Evolutionary conservation across 2,888 invertebrate species (phyloP).

Genomic region (Pachycephus smyrnensis): DNA sequence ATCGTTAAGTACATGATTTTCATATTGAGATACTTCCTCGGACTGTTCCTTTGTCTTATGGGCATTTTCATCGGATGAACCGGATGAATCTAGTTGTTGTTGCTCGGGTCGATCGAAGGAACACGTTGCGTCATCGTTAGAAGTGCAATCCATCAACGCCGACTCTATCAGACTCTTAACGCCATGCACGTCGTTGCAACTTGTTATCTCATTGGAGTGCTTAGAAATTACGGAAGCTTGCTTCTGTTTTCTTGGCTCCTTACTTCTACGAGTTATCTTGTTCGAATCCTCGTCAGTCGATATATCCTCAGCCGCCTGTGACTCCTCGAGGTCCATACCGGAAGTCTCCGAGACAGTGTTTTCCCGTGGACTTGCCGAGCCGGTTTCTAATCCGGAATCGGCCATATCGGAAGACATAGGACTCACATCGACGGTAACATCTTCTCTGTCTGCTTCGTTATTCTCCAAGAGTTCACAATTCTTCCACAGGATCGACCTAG

Average conservation of each 20-base stretch:
- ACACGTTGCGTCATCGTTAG: conserved; percentile 39
- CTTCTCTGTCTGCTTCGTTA: conserved; percentile 24
- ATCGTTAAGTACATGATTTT: conserved; percentile 55
- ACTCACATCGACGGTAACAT: conserved; percentile 43
- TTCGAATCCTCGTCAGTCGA: conserved; percentile 58
- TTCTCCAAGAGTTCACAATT: background rate
- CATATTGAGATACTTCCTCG: conserved; percentile 54
- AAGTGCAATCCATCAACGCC: conserved; percentile 26
- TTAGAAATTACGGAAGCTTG: background rate
- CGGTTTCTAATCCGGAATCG: conserved; percentile 66
- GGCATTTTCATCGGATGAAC: conserved; percentile 42
- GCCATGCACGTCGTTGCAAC: conserved; percentile 20
- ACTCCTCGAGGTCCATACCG: conserved; percentile 44
- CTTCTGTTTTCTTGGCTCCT: conserved; percentile 24
- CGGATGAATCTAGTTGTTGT: conserved; percentile 41
- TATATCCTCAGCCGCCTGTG: conserved; percentile 52
- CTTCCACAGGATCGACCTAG: background rate
- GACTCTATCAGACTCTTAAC: conserved; percentile 28
- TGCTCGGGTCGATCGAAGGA: conserved; percentile 46
- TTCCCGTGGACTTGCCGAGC: conserved; percentile 65
- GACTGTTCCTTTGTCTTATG: conserved; percentile 31
- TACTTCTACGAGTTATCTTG: conserved; percentile 36
- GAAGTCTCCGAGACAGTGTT: conserved; percentile 64
- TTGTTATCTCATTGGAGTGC: conserved; percentile 3
- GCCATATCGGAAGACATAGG: conserved; percentile 61